Conservation (phyloP, 2,888 invertebrate species). For the Aspidapion aeneum region DNA sequence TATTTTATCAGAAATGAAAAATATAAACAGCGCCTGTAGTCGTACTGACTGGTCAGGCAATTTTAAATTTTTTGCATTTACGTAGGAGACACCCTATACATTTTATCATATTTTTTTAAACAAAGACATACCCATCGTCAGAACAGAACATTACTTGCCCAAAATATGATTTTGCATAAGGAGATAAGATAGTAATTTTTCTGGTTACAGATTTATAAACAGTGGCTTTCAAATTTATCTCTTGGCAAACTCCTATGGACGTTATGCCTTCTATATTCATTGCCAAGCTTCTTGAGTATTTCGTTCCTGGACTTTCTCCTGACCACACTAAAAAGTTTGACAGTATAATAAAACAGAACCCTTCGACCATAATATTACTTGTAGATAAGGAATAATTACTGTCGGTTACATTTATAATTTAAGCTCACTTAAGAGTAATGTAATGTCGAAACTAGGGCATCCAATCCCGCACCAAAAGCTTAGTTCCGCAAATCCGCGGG, state of each 20-base stretch:
- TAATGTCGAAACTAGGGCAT: no score
- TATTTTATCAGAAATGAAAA: no score
- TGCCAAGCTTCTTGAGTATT: slow-evolving; percentile 36
- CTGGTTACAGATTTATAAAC: slow-evolving; percentile 17
- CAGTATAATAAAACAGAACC: slow-evolving; percentile 4
- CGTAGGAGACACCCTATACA: no score
- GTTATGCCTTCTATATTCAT: slow-evolving; percentile 36
- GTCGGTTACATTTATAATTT: no score
- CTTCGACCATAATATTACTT: not conserved
- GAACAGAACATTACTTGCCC: not conserved
- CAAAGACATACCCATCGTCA: not conserved
- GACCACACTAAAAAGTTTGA: slow-evolving; percentile 31
- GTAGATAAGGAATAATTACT: no score
- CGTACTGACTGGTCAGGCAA: no score
- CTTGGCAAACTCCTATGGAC: slow-evolving; percentile 26
- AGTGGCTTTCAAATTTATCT: slow-evolving; percentile 25
- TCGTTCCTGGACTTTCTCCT: slow-evolving; percentile 33
- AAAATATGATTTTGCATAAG: slow-evolving; percentile 19
- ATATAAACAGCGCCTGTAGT: no score
- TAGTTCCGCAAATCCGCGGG: no score
- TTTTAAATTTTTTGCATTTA: no score
- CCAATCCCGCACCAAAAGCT: no score
- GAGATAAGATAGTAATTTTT: slow-evolving; percentile 22
- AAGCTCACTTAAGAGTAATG: no score
- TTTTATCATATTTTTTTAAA: no score